Evolutionary conservation across 2,797 vertebrate species (phyloP), one percentile per base, ranked within the genome.

Genomic region (Hippocampus kuda): DNA sequence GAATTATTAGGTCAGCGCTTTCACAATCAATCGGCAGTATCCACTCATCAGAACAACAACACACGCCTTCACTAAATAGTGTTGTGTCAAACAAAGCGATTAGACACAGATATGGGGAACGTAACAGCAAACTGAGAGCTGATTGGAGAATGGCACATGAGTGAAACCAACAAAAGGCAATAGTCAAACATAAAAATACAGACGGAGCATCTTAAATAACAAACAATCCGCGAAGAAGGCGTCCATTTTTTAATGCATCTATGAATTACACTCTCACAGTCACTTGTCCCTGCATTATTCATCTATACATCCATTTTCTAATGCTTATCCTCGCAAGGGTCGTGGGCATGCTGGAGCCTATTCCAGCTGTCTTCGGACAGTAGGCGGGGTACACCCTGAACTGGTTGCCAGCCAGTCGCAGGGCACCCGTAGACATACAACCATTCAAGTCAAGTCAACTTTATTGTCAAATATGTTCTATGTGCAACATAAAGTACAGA

Each of bases 221-320:
- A 2, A 57, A 11, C 54, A 57, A 26, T 26, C n/a, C 24, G 26
- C 11, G 26, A 26, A 15, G 11, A 26, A 57, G n/a, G 10, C 15
- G 2, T 4, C 3, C 38, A 22, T 11, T 18, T n/a, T 12, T 22
- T 5, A 7, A 64, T 22, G 11, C 41, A 44, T 42, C 11, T 13
- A n/a, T 41, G 8, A 15, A 62, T 38, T 4, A 38, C 60, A 34
- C 11, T 10, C 9, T 56, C n/a, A 22, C 54, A 56, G 54, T 56
- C 53, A 24, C n/a, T 24, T 24, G 42, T 65, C 24, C 18, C 10
- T 51, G 64, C 77, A 62, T 63, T 63, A 34, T 34, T 34, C 6
- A 34, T 34, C 34, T 6, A 6, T 34, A 0, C 34, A 34, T 34
- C 34, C 34, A 34, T 34, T 34, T 34, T 34, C 34, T 7, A 34